Base-by-base conservation (phyloP, 2,113 vertebrate species). In the Corythoichthys intestinalis region DNA sequence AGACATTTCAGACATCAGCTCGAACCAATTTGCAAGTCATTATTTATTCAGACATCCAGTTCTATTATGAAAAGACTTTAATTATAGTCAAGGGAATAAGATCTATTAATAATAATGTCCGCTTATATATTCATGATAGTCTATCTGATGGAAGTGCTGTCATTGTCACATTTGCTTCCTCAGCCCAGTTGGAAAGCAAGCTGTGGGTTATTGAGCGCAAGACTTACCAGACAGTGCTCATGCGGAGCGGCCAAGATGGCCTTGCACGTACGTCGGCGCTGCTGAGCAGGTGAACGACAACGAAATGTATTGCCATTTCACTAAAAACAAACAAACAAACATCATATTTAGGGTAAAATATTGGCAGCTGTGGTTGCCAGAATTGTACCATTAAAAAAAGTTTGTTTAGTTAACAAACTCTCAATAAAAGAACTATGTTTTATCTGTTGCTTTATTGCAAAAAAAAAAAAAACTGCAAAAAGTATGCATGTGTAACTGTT, bases 181-280 rank as follows among this genome's bases (percentile, higher is more conserved):
- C 82, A 93, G 92, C 91, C 7, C 80, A 82, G 65, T 80, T 8
- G 15, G 82, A 91, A 78, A 85, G 88, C 83, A 90, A 81, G 76
- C 81, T 93, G 65, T 93, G 92, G 91, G 88, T 90, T 71, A 85
- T 93, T 39, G 91, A 93, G 63, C 78, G 84, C 67, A 85, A 75
- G 74, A 84, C 80, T 65, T 93, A 90, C 84, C 90, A 90, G 80
- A 77, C 78, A 4, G 67, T 80, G 62, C 87, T 93, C 68, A 88
- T 87, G 85, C 87, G 85, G 68, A 86, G 67, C 4, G 78, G 81
- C 15, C 86, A 90, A 67, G 73, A 74, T 54, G 77, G 71, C 63
- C 82, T 87, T 49, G 80, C 87, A 47, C 87, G 80, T 64, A 80
- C 82, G 64, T 70, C 86, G 81, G 87, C 90, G 60, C 81, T 92